Percentiles rank a stretch among this genome's conserved stretches.
Evolutionary conservation across 1,140 invertebrate genomes (phyloP).

Genomic region (Drosophila nikananu): DNA sequence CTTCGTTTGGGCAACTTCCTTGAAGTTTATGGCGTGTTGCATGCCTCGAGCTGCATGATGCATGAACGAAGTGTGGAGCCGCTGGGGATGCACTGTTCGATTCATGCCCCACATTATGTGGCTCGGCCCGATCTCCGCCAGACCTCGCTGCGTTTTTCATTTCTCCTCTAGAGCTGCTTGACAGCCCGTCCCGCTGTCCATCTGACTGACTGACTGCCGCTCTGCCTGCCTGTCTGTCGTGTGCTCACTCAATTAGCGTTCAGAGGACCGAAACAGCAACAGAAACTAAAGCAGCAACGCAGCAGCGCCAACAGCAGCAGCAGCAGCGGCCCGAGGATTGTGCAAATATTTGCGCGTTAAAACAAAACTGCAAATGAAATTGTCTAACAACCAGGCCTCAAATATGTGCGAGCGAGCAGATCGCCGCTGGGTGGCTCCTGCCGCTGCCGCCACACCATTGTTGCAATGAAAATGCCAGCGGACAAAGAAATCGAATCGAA

Average conservation of each 20-base stretch:
- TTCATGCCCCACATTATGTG: slow-evolving; percentile 65
- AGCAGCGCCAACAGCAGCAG: slow-evolving; percentile 23
- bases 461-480: slow-evolving; percentile 59
- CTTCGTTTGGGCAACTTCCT: slow-evolving; percentile 67
- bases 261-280: slow-evolving; percentile 76
- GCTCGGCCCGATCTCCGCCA: slow-evolving; percentile 40
- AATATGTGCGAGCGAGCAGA: slow-evolving; percentile 38
- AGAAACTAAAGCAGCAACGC: slow-evolving; percentile 45
- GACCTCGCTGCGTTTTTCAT: slow-evolving; percentile 80
- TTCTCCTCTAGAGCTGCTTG: slow-evolving; percentile 70
- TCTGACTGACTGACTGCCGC: slow-evolving; percentile 13
- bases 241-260: slow-evolving; percentile 82
- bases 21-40: slow-evolving; percentile 71
- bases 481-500: slow-evolving; percentile 42
- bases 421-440: slow-evolving; percentile 36
- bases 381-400: slow-evolving; percentile 61
- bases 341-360: slow-evolving; percentile 73
- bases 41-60: slow-evolving; percentile 60
- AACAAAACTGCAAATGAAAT: slow-evolving; percentile 78
- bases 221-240: slow-evolving; percentile 58
- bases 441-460: too few species aligned
- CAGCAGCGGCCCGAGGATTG: slow-evolving; percentile 65
- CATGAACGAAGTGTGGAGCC: slow-evolving; percentile 48
- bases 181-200: slow-evolving; percentile 26
- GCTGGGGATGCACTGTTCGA: slow-evolving; percentile 27